These are phyloP conservation scores for Ceratoteleas bidentatus DNA, from an alignment of 1,140 invertebrate species.

Conservation along the genomic window DNA sequence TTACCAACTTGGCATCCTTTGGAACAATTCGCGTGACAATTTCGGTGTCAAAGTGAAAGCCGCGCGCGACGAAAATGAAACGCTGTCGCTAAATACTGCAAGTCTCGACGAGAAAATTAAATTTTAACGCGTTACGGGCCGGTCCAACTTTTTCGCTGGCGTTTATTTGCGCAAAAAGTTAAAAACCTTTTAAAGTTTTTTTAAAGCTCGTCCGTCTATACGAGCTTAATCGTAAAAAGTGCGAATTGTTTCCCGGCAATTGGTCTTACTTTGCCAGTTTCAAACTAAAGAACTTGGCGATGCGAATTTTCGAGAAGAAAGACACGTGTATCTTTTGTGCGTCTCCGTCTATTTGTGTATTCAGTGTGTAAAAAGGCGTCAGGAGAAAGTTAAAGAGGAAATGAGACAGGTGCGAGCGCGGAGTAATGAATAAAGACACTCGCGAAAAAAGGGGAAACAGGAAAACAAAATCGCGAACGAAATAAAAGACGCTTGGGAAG, in stretches of 20 bases:
- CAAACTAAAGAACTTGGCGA: conserved; percentile 56
- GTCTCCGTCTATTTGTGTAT: conserved; percentile 53
- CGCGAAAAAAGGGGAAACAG: conserved; percentile 36
- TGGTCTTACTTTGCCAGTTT: conserved; percentile 62
- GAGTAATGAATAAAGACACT: conserved; percentile 65
- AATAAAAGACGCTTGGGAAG: conserved; percentile 41
- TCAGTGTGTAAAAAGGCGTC: conserved; percentile 50
- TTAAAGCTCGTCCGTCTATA: conserved; percentile 37
- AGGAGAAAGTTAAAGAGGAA: conserved; percentile 60
- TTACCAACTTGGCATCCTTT: neutral
- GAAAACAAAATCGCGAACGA: conserved; percentile 46
- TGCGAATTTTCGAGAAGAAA: conserved; percentile 59
- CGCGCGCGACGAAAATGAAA: conserved; percentile 12
- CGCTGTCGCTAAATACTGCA: conserved; percentile 27
- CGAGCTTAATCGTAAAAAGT: conserved; percentile 62
- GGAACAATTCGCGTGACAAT: too few relatives aligned
- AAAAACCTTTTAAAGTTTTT: conserved; percentile 58
- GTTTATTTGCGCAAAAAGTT: conserved; percentile 55
- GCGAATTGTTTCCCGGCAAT: conserved; percentile 65
- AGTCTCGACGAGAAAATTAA: conserved; percentile 33
- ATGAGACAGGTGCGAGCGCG: conserved; percentile 57
- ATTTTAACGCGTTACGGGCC: conserved; percentile 36
- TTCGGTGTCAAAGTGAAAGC: neutral
- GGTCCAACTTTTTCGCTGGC: conserved; percentile 26
- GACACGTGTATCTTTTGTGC: conserved; percentile 64